Conservation (phyloP, 2,113 vertebrate species). For the Reinhardtius hippoglossoides region DNA sequence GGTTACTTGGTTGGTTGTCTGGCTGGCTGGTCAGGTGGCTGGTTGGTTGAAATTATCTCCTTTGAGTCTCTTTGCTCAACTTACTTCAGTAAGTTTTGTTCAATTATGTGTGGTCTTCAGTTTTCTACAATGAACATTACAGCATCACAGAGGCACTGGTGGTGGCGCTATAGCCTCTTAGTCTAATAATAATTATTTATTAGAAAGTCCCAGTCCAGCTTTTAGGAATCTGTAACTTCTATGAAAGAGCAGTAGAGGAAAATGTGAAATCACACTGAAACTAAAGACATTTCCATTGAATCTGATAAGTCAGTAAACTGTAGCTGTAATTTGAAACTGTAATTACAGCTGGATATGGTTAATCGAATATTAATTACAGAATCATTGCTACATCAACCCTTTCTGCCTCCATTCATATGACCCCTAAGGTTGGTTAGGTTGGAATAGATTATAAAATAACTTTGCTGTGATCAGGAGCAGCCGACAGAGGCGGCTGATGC, state of each 20-base stretch:
- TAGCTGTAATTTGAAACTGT: conserved; percentile 42
- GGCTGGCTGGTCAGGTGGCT: too few species aligned
- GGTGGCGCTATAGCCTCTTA: too few species aligned
- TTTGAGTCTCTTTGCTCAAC: too few species aligned
- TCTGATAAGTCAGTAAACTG: conserved; percentile 25
- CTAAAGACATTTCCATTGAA: conserved; percentile 7
- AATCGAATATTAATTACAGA: conserved; percentile 54
- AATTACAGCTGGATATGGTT: conserved; percentile 45
- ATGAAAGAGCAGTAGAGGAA: background rate
- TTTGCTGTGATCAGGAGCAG: conserved; percentile 41
- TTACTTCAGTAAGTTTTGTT: too few species aligned
- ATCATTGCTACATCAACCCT: background rate
- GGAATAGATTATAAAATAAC: conserved; percentile 25
- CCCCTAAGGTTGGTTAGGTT: conserved; percentile 12
- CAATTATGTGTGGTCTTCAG: too few species aligned
- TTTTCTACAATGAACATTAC: too few species aligned
- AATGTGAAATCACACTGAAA: background rate
- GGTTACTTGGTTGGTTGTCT: too few species aligned
- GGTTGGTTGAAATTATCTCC: too few species aligned
- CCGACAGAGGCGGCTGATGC: conserved; percentile 28
- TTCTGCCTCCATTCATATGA: conserved; percentile 1
- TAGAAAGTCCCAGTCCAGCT: background rate
- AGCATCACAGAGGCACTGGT: too few species aligned
- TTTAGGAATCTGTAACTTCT: too few species aligned
- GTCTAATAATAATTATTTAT: too few species aligned